Evolutionary conservation across 2,797 vertebrate species (phyloP).

Genomic region (Pangasius sanitwongsei): DNA sequence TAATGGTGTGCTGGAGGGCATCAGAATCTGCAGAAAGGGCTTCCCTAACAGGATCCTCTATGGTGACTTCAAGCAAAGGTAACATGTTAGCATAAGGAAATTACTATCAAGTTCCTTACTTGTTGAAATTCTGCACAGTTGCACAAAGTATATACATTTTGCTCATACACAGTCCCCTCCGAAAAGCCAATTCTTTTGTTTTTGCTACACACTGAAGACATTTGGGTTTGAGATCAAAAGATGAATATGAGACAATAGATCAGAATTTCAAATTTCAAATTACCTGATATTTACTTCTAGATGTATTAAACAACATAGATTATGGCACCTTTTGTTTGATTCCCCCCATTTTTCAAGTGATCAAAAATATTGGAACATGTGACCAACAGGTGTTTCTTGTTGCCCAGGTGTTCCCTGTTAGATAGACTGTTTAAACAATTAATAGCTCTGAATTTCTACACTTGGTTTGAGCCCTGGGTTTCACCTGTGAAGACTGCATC

Average conservation of each 20-base stretch:
- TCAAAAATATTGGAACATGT: background rate
- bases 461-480: background rate
- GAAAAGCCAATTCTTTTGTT: background rate
- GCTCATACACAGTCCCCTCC: background rate
- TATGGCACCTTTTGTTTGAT: background rate
- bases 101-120: background rate
- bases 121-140: background rate
- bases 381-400: background rate
- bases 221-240: background rate
- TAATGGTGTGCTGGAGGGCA: slow-evolving; percentile 82
- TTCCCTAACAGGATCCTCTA: slow-evolving; percentile 84
- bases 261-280: background rate
- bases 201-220: background rate
- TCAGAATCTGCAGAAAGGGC: slow-evolving; percentile 83
- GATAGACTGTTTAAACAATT: background rate
- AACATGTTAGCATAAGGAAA: background rate
- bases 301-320: too few species aligned
- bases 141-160: background rate
- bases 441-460: background rate
- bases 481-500: background rate
- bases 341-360: background rate
- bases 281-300: background rate
- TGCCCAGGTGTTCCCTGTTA: background rate
- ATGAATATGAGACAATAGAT: background rate
- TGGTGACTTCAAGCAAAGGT: slow-evolving; percentile 81